Base-by-base conservation (phyloP, 2,888 invertebrate genomes). In the Caenorhabditis sinica region DNA sequence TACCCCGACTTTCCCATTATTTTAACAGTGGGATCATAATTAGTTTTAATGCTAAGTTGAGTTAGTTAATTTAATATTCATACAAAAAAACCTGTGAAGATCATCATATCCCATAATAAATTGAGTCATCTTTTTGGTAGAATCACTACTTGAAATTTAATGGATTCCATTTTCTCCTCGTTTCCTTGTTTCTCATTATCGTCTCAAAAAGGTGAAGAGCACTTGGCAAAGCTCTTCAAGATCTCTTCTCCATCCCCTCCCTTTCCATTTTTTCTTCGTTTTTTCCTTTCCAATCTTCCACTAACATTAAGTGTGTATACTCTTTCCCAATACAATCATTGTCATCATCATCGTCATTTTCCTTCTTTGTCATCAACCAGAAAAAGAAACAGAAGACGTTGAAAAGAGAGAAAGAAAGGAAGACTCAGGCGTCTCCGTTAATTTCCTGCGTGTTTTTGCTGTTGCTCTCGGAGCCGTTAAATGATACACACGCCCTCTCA, bases 371-470 rank as follows among this genome's bases (percentile, higher is more conserved):
- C 76, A 76, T 66, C 76, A 51, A 23, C 20, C 51, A 51, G 23
- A 51, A 51, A 68, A 58, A 30, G 43, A 36, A 76, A 68, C 61
- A 63, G 43, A 71, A 30, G 72, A 65, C 30, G 45, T 33, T 49
- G 20, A 20, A 33, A 36, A 33, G 36, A 25, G 40, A 36, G 17
- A 49, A 51, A 13, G 43, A n/a, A n/a, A 33, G 60, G 66, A 63
- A 75, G 75, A 76, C 25, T 58, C 49, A 60, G 68, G 60, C 76
- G 69, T 61, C 68, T 68, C 49, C 72, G 80, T 80, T 80, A 80
- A 80, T 80, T 80, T 80, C 80, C 80, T 79, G 79, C 61, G 73
- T 74, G 81, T 81, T 81, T 75, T 74, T 82, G 45, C 73, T 74
- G 49, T 61, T 33, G n/a, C 43, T 69, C 56, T 58, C 61, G 53